Percentiles rank a stretch among this genome's conserved stretches.
phyloP scores from a whole-genome alignment of 2,888 invertebrate species.

The Cephus nigrinus region DNA sequence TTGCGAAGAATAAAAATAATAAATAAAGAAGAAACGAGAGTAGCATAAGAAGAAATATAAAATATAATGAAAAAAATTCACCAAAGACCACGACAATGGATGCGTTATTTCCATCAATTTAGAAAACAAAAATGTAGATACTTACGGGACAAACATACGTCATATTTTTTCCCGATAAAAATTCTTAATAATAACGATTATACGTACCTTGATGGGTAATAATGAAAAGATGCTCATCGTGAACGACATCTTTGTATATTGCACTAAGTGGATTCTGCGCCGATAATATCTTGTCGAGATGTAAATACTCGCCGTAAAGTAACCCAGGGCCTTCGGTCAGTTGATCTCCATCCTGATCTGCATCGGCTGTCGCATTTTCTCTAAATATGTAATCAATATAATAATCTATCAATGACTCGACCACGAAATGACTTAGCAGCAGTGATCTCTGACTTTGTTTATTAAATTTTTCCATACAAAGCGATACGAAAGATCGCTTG shows the following conservation, averaged over 20 bases:
- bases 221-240: slow-evolving; percentile 98
- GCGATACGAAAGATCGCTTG: neutral
- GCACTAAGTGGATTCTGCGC: slow-evolving; percentile 86
- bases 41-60: no score
- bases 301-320: slow-evolving; percentile 90
- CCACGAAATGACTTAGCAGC: neutral
- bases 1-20: no score
- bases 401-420: neutral
- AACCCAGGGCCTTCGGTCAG: slow-evolving; percentile 81
- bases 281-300: slow-evolving; percentile 86
- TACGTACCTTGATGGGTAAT: slow-evolving; percentile 93
- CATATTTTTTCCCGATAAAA: neutral
- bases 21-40: no score
- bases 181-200: neutral
- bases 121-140: neutral
- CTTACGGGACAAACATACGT: neutral
- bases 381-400: slow-evolving; percentile 26
- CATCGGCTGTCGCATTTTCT: slow-evolving; percentile 30
- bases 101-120: neutral
- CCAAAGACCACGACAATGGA: neutral
- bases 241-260: slow-evolving; percentile 78
- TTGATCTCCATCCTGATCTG: slow-evolving; percentile 68
- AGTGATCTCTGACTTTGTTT: neutral
- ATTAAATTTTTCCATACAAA: neutral
- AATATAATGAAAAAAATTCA: neutral